Percentiles rank a stretch among this genome's conserved stretches.
Conservation (phyloP, 2,888 invertebrate species). For the Ormyrus labotus region DNA sequence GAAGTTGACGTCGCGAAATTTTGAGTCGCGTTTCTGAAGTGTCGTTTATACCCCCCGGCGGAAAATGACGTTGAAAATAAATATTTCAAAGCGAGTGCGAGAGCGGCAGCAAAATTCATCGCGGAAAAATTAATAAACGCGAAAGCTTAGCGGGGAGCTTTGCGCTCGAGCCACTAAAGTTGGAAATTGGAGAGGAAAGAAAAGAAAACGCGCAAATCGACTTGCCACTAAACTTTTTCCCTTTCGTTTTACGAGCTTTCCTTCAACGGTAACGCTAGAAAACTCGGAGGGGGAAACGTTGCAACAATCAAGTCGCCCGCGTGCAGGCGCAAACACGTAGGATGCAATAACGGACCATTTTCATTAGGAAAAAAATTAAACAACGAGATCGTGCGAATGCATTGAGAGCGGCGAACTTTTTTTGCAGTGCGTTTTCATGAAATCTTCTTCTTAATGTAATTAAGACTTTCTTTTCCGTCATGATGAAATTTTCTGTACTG, state of each 20-base stretch:
- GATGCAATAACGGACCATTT: slow-evolving; percentile 3
- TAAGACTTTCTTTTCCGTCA: no score
- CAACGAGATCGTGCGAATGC: not conserved
- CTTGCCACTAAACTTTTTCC: slow-evolving; percentile 29
- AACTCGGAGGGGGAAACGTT: slow-evolving; percentile 8
- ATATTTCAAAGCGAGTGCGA: slow-evolving; percentile 8
- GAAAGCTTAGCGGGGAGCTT: not conserved
- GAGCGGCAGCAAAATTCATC: slow-evolving; percentile 1
- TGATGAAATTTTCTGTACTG: no score
- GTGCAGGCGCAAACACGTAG: not conserved
- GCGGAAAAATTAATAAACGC: not conserved
- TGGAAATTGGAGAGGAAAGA: slow-evolving; percentile 9
- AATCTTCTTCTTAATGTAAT: no score
- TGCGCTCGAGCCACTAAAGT: not conserved
- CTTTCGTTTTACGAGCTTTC: slow-evolving; percentile 11
- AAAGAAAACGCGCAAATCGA: slow-evolving; percentile 11
- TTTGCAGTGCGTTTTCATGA: no score
- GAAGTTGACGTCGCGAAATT: not conserved
- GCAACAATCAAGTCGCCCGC: slow-evolving; percentile 13
- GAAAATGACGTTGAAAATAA: not conserved
- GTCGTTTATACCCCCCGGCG: not conserved
- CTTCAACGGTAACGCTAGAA: not conserved
- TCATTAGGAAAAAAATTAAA: slow-evolving; percentile 39
- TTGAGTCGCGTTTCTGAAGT: not conserved
- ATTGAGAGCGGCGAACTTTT: no score